phyloP scores from a whole-genome alignment of 2,888 invertebrate species.

The Hydropsyche betteni region DNA sequence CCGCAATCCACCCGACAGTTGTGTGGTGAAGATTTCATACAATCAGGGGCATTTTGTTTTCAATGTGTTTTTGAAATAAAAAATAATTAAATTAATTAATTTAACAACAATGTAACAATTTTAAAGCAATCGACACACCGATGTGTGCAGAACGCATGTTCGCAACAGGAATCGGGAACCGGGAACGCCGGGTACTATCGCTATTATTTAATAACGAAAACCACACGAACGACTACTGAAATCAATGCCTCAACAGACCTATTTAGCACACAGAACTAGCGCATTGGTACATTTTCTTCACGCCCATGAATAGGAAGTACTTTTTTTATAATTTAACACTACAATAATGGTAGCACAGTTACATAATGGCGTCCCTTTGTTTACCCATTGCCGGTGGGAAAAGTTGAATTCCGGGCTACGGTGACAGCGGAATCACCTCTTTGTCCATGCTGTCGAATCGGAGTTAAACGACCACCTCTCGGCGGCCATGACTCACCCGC shows the following conservation, averaged over 20 bases:
- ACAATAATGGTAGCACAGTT: conserved; percentile 15
- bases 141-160: too few species aligned
- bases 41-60: too few species aligned
- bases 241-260: neutral
- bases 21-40: too few species aligned
- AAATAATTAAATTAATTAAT: too few species aligned
- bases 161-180: too few species aligned
- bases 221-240: too few species aligned
- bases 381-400: conserved; percentile 34
- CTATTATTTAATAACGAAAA: too few species aligned
- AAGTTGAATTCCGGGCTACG: conserved; percentile 45
- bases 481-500: conserved; percentile 18
- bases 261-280: neutral
- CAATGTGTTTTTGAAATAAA: too few species aligned
- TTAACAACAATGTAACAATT: too few species aligned
- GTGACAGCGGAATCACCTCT: conserved; percentile 41
- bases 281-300: conserved; percentile 17
- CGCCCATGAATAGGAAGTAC: neutral
- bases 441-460: conserved; percentile 1
- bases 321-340: conserved; percentile 5
- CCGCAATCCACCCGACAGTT: too few species aligned
- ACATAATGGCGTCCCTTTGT: conserved; percentile 30
- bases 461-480: conserved; percentile 6
- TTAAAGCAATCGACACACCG: too few species aligned
- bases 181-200: too few species aligned